phyloP scores from a whole-genome alignment of 2,888 invertebrate genomes.

The Aphelenchoides bicaudatus region DNA sequence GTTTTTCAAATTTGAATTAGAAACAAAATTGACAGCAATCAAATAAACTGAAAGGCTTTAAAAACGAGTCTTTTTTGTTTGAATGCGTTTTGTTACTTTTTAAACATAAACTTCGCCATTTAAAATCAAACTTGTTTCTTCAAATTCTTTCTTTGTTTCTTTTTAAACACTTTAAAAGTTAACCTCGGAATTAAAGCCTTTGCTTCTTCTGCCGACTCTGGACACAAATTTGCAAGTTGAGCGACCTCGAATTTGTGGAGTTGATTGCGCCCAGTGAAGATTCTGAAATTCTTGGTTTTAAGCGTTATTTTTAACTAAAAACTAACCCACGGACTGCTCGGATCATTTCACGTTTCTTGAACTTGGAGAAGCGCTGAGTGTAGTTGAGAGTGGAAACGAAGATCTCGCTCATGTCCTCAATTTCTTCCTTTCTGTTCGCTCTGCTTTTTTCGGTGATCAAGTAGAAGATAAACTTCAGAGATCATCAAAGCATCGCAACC shows the following conservation, averaged over 20 bases:
- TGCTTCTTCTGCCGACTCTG: constrained; percentile 95
- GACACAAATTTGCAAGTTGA: constrained; percentile 93
- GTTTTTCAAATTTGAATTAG: too few relatives aligned
- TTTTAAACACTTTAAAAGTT: too few relatives aligned
- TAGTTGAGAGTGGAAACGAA: constrained; percentile 96
- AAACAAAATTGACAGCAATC: too few relatives aligned
- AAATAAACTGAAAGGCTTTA: constrained; percentile 9
- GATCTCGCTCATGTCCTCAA: constrained; percentile 95
- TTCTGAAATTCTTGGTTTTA: constrained; percentile 20
- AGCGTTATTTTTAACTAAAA: constrained; percentile 6
- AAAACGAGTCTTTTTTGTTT: too few relatives aligned
- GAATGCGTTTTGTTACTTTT: too few relatives aligned
- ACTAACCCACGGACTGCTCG: constrained; percentile 77
- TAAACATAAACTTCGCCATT: too few relatives aligned
- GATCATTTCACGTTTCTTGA: constrained; percentile 96
- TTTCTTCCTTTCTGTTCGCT: constrained; percentile 94
- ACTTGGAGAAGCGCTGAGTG: constrained; percentile 89
- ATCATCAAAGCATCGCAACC: constrained; percentile 80
- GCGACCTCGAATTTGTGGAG: constrained; percentile 97
- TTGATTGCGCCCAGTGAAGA: constrained; percentile 69
- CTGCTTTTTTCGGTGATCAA: constrained; percentile 93
- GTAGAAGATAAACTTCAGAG: constrained; percentile 72
- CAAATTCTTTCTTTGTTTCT: too few relatives aligned
- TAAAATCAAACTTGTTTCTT: neutral
- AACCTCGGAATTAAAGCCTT: constrained; percentile 86